Evolutionary conservation across 2,888 invertebrate genomes (phyloP).

Genomic region (Pterostichus madidus): DNA sequence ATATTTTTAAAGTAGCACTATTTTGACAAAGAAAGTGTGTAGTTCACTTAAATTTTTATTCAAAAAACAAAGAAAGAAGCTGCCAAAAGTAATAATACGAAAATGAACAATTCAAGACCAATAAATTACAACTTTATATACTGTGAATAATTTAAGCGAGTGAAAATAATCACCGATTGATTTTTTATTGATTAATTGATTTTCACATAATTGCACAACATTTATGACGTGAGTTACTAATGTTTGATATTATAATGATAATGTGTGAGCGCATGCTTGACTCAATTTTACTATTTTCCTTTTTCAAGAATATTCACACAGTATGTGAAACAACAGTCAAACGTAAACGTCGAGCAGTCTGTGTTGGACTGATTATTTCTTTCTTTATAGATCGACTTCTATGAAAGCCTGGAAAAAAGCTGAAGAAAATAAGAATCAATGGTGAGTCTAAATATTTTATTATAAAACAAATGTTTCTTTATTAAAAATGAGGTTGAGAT

Average conservation of each 20-base stretch:
- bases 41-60: no score
- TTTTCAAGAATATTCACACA: slow-evolving; percentile 39
- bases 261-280: slow-evolving; percentile 59
- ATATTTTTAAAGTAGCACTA: slow-evolving; percentile 13
- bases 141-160: slow-evolving; percentile 2
- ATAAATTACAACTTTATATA: slow-evolving; percentile 15
- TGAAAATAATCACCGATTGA: slow-evolving; percentile 56
- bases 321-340: slow-evolving; percentile 5
- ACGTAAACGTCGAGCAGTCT: slow-evolving; percentile 6
- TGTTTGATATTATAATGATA: slow-evolving; percentile 57
- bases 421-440: slow-evolving; percentile 30
- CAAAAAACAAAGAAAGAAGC: no score
- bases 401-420: slow-evolving; percentile 9
- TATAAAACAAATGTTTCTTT: slow-evolving; percentile 13
- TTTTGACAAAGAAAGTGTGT: no score
- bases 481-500: slow-evolving; percentile 27
- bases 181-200: slow-evolving; percentile 63
- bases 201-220: slow-evolving; percentile 51
- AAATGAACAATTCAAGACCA: background rate
- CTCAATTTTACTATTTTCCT: slow-evolving; percentile 53
- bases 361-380: background rate
- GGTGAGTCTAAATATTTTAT: slow-evolving; percentile 42
- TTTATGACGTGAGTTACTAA: slow-evolving; percentile 44
- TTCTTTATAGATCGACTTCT: slow-evolving; percentile 13
- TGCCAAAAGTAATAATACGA: background rate